A percentile compares a stretch with the other conserved stretches of the same genome.
phyloP scores from a whole-genome alignment of 2,797 vertebrate genomes.

The Notoglanidium macrostoma region DNA sequence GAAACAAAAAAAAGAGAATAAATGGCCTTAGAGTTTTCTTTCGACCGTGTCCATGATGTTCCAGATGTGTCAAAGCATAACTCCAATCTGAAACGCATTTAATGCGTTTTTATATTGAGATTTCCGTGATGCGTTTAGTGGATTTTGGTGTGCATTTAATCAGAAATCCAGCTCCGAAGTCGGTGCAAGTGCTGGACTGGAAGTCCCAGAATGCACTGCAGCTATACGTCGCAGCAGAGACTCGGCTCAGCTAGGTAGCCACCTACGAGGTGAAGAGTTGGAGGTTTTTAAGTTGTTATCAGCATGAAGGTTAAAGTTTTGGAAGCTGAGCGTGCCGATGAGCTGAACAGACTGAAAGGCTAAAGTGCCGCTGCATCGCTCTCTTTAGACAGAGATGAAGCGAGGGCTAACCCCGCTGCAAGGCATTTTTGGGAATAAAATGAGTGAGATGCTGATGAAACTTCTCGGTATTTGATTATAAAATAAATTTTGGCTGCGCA shows the following conservation, averaged over 20 bases:
- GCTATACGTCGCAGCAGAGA: background rate
- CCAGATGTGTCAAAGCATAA: background rate
- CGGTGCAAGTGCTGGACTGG: background rate
- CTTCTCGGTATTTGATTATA: no score
- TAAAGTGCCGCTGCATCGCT: background rate
- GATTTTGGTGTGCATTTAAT: background rate
- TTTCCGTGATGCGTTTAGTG: background rate
- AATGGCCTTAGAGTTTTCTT: no score
- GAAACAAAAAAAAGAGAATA: no score
- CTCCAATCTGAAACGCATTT: background rate
- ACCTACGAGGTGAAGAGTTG: background rate
- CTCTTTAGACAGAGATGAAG: background rate
- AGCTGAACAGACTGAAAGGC: no score
- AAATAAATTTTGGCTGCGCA: background rate
- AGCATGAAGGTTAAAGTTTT: background rate
- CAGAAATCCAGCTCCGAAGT: background rate
- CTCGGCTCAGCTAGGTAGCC: background rate
- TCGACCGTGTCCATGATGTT: background rate
- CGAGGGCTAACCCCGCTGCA: background rate
- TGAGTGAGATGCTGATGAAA: background rate
- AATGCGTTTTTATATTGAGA: background rate
- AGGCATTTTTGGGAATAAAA: background rate
- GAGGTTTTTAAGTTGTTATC: background rate
- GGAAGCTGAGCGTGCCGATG: background rate
- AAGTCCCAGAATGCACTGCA: background rate